Percentiles rank a stretch among this genome's conserved stretches.
Evolutionary conservation across 2,888 invertebrate species (phyloP).

Genomic region (Eupithecia subumbrata): DNA sequence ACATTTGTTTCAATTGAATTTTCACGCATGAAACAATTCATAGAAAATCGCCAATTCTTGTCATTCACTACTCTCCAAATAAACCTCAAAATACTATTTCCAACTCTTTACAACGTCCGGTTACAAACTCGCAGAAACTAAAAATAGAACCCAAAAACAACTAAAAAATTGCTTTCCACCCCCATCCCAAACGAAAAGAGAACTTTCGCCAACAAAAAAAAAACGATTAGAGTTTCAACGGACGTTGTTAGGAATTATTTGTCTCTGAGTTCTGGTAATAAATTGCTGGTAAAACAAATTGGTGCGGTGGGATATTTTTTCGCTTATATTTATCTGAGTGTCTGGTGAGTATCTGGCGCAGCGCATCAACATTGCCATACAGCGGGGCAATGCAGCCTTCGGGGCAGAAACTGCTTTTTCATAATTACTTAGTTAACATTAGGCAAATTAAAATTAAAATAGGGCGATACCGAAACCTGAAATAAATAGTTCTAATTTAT

Average conservation of each 20-base stretch:
- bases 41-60: too few relatives aligned
- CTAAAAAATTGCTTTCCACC: conserved; percentile 22
- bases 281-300: not conserved
- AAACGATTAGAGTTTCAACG: conserved; percentile 3
- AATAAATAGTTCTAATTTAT: too few relatives aligned
- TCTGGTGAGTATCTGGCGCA: not conserved
- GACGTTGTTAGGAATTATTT: not conserved
- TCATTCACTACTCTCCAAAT: not conserved
- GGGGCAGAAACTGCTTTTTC: too few relatives aligned
- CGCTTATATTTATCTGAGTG: too few relatives aligned
- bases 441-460: not conserved
- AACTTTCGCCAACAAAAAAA: conserved; percentile 28
- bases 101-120: not conserved
- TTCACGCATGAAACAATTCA: not conserved
- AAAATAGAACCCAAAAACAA: not conserved
- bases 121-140: not conserved
- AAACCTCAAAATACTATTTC: not conserved
- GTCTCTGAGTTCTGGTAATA: not conserved
- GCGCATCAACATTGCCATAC: not conserved
- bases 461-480: not conserved
- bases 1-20: not conserved
- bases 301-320: not conserved
- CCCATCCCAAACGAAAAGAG: conserved; percentile 25
- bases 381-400: not conserved
- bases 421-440: not conserved